These are phyloP conservation scores for Cyprinus carpio DNA, from an alignment of 2,113 vertebrate species.

Conservation along the genomic window DNA sequence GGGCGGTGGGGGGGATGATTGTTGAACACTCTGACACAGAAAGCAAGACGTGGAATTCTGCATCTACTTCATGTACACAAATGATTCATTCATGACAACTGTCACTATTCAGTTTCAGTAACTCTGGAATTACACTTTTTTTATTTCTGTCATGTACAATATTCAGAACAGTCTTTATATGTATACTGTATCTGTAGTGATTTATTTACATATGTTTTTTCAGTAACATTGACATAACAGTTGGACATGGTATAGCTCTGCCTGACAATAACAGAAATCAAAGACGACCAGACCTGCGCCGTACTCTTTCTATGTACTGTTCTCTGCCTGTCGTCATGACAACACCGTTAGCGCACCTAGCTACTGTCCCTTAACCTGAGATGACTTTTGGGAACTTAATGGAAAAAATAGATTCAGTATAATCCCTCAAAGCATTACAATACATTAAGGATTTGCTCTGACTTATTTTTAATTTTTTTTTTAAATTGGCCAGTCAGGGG, in stretches of 20 bases:
- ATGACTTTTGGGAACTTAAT: conserved; percentile 44
- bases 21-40: conserved; percentile 47
- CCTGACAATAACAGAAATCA: conserved; percentile 28
- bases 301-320: conserved; percentile 23
- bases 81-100: not conserved
- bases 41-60: conserved; percentile 7
- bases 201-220: not conserved
- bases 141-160: not conserved
- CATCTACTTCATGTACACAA: not conserved
- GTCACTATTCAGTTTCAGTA: not conserved
- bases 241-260: conserved; percentile 25
- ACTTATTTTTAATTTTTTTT: not conserved
- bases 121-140: not conserved
- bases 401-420: not conserved
- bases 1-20: conserved; percentile 48
- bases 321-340: conserved; percentile 45
- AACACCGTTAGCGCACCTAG: conserved; percentile 22
- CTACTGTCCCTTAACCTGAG: conserved; percentile 30
- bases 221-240: too few relatives aligned
- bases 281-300: conserved; percentile 19
- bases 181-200: not conserved
- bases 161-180: not conserved
- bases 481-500: not conserved
- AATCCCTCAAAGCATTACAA: not conserved
- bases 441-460: conserved; percentile 3